phyloP scores from a whole-genome alignment of 1,140 invertebrate species.

The Platyura marginata region DNA sequence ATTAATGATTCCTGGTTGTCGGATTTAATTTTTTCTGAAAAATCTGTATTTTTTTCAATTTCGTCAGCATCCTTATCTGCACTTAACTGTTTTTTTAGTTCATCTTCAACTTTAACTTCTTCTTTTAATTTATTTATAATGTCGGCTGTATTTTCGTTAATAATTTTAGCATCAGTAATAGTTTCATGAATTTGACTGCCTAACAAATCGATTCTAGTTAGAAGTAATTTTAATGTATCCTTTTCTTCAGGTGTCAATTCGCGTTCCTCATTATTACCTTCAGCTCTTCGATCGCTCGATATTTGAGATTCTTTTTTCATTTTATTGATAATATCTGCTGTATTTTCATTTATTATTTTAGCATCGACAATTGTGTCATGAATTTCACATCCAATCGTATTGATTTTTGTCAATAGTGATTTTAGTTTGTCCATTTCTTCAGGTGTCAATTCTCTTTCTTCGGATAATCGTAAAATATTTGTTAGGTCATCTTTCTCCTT shows the following conservation, averaged over 20 bases:
- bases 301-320: constrained; percentile 6
- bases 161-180: constrained; percentile 2
- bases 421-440: constrained; percentile 1
- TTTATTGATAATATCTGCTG: constrained; percentile 1
- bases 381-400: neutral
- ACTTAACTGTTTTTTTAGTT: constrained; percentile 6
- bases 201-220: neutral
- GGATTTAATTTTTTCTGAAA: too few relatives aligned
- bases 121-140: constrained; percentile 3
- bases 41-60: too few relatives aligned
- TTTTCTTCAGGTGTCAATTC: constrained; percentile 3
- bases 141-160: constrained; percentile 1
- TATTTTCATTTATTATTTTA: constrained; percentile 3
- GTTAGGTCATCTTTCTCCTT: too few relatives aligned
- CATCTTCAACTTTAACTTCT: constrained; percentile 5
- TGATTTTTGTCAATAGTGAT: neutral
- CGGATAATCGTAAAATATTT: neutral
- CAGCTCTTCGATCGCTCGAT: constrained; percentile 4
- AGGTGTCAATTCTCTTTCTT: constrained; percentile 2
- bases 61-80: neutral
- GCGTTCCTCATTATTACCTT: constrained; percentile 4
- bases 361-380: neutral
- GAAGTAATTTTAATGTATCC: neutral
- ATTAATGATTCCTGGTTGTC: too few relatives aligned
- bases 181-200: neutral